phyloP scores from a whole-genome alignment of 2,797 vertebrate species.

The Moxostoma hubbsi region DNA sequence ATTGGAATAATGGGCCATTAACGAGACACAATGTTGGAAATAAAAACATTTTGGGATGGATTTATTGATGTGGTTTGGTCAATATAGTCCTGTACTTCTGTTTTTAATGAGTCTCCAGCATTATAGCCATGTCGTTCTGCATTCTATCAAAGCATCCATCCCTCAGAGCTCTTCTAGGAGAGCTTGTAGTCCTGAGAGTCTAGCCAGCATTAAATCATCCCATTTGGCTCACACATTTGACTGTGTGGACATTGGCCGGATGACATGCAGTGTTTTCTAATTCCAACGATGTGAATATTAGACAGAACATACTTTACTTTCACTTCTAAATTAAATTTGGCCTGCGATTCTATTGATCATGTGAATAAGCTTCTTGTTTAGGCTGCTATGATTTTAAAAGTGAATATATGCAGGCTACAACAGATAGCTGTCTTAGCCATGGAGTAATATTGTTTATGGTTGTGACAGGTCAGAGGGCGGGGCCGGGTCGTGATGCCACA shows the following conservation, averaged over 20 bases:
- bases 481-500: too few relatives aligned
- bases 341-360: not conserved
- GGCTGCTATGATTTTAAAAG: not conserved
- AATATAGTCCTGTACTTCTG: slow-evolving; percentile 19
- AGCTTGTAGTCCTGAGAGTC: slow-evolving; percentile 17
- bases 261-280: slow-evolving; percentile 15
- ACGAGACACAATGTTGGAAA: not conserved
- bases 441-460: too few relatives aligned
- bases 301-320: slow-evolving; percentile 3
- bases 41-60: slow-evolving; percentile 12
- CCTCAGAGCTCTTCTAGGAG: slow-evolving; percentile 27
- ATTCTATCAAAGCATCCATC: slow-evolving; percentile 19
- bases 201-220: slow-evolving; percentile 48
- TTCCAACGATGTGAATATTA: slow-evolving; percentile 30
- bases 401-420: slow-evolving; percentile 1
- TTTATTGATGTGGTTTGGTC: slow-evolving; percentile 10
- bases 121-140: slow-evolving; percentile 10
- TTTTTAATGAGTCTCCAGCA: slow-evolving; percentile 32
- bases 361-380: not conserved
- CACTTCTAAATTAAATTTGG: slow-evolving; percentile 12
- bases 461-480: too few relatives aligned
- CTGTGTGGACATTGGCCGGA: slow-evolving; percentile 52
- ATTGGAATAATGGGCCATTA: slow-evolving; percentile 4
- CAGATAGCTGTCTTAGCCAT: too few relatives aligned
- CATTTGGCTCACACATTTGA: slow-evolving; percentile 49